These are phyloP conservation scores for Omphaloscelis lunosa DNA, from an alignment of 2,888 invertebrate genomes.

Conservation along the genomic window DNA sequence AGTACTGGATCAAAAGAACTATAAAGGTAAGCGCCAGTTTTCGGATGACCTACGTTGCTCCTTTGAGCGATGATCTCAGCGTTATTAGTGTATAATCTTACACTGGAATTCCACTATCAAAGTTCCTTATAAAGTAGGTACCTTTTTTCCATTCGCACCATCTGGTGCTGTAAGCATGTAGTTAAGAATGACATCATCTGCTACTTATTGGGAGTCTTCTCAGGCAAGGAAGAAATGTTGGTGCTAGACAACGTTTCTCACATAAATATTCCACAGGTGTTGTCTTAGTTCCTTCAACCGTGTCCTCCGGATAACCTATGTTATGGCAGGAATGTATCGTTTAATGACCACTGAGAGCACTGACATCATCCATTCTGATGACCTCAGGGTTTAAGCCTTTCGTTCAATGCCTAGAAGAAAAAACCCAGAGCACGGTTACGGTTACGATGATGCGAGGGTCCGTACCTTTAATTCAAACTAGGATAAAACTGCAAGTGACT, in stretches of 20 bases:
- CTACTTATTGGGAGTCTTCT: constrained; percentile 34
- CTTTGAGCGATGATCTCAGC: constrained; percentile 45
- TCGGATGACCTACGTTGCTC: constrained; percentile 11
- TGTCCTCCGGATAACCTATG: constrained; percentile 7
- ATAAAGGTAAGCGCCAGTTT: constrained; percentile 93
- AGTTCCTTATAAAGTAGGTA: constrained; percentile 36
- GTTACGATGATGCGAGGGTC: neutral
- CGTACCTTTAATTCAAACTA: neutral
- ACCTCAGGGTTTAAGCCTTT: constrained; percentile 52
- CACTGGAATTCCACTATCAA: constrained; percentile 41
- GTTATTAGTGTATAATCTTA: constrained; percentile 35
- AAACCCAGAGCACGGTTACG: neutral
- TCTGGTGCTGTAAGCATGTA: constrained; percentile 21
- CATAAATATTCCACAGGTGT: neutral
- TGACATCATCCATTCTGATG: constrained; percentile 67
- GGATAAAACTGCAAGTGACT: neutral
- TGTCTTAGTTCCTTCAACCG: constrained; percentile 4
- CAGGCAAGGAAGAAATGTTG: constrained; percentile 32
- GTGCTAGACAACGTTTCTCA: constrained; percentile 9
- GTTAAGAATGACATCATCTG: constrained; percentile 56
- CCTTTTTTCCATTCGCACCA: constrained; percentile 28
- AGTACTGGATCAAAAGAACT: constrained; percentile 95
- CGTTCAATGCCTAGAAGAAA: constrained; percentile 31
- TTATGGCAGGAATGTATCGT: constrained; percentile 14
- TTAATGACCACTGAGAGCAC: constrained; percentile 50